These are phyloP conservation scores for Macrostomum lignano DNA, from an alignment of 1,140 invertebrate genomes.

Conservation along the genomic window DNA sequence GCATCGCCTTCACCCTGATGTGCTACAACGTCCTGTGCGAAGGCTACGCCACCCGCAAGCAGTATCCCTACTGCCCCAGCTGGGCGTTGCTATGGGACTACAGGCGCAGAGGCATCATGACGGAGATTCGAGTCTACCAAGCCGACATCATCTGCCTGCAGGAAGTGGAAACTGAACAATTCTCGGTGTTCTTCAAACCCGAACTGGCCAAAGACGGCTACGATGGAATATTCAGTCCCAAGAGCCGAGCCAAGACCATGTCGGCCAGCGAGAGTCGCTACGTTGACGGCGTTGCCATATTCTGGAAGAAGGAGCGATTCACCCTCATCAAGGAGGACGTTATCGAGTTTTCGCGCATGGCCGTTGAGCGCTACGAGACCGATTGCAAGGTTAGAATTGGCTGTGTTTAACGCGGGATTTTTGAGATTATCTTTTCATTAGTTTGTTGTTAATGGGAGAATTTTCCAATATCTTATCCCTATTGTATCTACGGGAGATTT, in stretches of 20 bases:
- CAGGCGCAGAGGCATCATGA: constrained; percentile 78
- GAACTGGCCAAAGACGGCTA: constrained; percentile 73
- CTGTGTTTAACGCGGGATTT: too few species aligned
- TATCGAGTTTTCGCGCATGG: too few species aligned
- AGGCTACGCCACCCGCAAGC: constrained; percentile 66
- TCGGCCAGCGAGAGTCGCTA: constrained; percentile 72
- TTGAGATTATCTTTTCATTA: too few species aligned
- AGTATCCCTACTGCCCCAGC: constrained; percentile 84
- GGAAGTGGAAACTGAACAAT: constrained; percentile 97
- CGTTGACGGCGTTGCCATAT: constrained; percentile 96
- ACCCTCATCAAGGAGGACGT: too few species aligned
- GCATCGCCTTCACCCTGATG: constrained; percentile 88
- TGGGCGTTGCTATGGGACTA: constrained; percentile 96
- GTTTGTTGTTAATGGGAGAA: too few species aligned
- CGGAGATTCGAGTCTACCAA: constrained; percentile 76
- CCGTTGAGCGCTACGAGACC: too few species aligned
- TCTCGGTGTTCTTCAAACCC: constrained; percentile 77
- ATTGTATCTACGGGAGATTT: too few species aligned
- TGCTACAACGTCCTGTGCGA: constrained; percentile 98
- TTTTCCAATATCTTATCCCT: too few species aligned
- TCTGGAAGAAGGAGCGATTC: constrained; percentile 44
- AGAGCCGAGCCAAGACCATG: constrained; percentile 94
- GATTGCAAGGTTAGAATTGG: too few species aligned
- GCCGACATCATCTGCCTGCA: constrained; percentile 88
- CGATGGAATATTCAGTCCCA: constrained; percentile 90